Base-by-base conservation (phyloP, 2,113 vertebrate species). In the Limnothrissa miodon region DNA sequence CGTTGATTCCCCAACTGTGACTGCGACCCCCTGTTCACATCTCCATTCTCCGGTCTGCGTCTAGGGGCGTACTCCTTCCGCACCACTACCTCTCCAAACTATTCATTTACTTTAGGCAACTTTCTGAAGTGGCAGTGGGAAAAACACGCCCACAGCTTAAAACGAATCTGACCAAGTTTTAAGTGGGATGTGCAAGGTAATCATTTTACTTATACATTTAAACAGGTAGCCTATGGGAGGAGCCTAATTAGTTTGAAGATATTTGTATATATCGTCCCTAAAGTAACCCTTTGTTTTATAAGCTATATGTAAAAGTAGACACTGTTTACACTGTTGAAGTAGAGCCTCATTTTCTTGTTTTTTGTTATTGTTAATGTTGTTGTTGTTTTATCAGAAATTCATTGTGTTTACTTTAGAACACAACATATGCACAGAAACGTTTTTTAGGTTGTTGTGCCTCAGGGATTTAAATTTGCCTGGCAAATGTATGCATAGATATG, bases 31-130 rank as follows among this genome's bases (percentile, higher is more conserved):
- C 85, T 84, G 88, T 86, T 80, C 86, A 74, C 83, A 51, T 82
- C 91, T 92, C 87, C 89, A 87, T 87, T 87, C 86, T 80, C 88
- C 13, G 83, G 84, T 86, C 62, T 81, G 81, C 87, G 29, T n/a
- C 42, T 87, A 90, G 91, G 92, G 92, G 90, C 89, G 93, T 89
- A n/a, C 80, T 85, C 80, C 87, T 83, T 82, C 78, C 84, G 79
- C 85, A 44, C 44, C 62, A 62, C 45, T 59, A 45, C 82, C 79
- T 82, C 78, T 80, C 82, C 45, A 84, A 33, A 56, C 85, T 85
- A 83, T 80, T 85, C 82, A 82, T 86, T 80, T 74, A 51, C 83
- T 83, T 82, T 51, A 82, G 78, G 79, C 80, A 66, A 82, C 79
- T 45, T 82, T 84, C 53, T 39, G 79, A 84, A 78, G 56, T 23